phyloP scores from a whole-genome alignment of 2,888 invertebrate species.

The Habrosyne pyritoides region DNA sequence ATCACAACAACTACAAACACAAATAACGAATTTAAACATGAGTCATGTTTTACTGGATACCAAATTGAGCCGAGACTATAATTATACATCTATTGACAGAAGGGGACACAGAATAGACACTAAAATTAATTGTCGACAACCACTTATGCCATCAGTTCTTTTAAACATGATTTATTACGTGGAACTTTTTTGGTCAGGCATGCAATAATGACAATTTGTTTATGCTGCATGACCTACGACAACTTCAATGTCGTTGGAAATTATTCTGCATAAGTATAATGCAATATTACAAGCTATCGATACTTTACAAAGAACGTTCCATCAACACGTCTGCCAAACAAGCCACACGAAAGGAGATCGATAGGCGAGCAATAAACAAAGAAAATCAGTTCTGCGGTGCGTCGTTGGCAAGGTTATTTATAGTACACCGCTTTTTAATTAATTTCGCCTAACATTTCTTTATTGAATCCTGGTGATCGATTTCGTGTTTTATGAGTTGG shows the following conservation, averaged over 20 bases:
- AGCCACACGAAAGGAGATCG: conserved; percentile 51
- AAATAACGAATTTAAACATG: neutral
- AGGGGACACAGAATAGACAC: neutral
- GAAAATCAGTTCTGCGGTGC: conserved; percentile 49
- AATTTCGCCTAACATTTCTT: conserved; percentile 44
- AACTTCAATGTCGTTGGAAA: conserved; percentile 4
- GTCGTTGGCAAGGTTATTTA: conserved; percentile 45
- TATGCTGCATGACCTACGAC: conserved; percentile 2
- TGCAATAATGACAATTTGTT: neutral
- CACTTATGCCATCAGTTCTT: neutral
- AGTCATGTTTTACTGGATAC: conserved; percentile 3
- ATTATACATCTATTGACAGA: conserved; percentile 4
- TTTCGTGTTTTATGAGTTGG: conserved; percentile 11
- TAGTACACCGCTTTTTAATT: conserved; percentile 47
- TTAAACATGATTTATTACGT: neutral
- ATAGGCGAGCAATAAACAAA: conserved; percentile 54
- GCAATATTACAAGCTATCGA: conserved; percentile 21
- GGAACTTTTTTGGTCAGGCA: neutral
- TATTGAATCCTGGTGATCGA: conserved; percentile 30
- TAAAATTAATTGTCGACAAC: neutral
- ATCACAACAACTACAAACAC: conserved; percentile 4
- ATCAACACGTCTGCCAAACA: conserved; percentile 46
- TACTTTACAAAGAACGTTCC: conserved; percentile 42
- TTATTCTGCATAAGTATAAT: conserved; percentile 18
- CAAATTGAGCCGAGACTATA: conserved; percentile 5